These are phyloP conservation scores for Macaca mulatta DNA, from an alignment of 2,113 vertebrate genomes.

Conservation along the genomic window DNA sequence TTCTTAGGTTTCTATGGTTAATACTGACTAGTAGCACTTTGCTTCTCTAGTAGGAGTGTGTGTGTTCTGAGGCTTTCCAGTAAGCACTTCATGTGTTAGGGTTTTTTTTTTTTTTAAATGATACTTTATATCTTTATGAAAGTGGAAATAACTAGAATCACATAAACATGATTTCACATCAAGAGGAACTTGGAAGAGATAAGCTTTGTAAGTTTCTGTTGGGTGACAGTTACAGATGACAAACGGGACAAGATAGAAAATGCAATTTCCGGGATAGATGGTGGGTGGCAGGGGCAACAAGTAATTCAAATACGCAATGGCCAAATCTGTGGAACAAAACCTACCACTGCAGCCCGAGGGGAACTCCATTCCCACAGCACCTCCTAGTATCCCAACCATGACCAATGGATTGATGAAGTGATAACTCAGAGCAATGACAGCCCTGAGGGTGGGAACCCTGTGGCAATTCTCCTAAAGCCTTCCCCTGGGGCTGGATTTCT, in stretches of 20 bases:
- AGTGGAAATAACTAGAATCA: constrained; percentile 18
- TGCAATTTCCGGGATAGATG: not conserved
- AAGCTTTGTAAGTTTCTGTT: not conserved
- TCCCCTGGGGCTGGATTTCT: not conserved
- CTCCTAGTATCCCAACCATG: no score
- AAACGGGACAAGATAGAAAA: not conserved
- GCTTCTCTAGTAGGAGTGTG: not conserved
- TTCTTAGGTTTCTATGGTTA: not conserved
- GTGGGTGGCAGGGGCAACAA: not conserved
- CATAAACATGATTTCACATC: not conserved
- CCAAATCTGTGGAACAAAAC: not conserved
- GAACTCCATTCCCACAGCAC: not conserved
- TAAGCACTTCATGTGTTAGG: not conserved
- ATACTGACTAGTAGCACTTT: not conserved
- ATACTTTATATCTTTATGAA: not conserved
- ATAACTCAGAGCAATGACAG: not conserved
- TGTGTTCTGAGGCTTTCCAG: not conserved
- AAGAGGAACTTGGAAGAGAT: not conserved
- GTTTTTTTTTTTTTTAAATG: not conserved
- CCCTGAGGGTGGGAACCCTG: not conserved
- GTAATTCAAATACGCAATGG: not conserved
- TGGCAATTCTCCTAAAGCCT: not conserved
- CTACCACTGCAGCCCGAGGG: not conserved
- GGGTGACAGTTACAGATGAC: not conserved
- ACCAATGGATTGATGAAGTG: not conserved